Evolutionary conservation across 37 sponge, comb jelly and placozoan species (phyloP).

Genomic region (Oopsacas minuta): DNA sequence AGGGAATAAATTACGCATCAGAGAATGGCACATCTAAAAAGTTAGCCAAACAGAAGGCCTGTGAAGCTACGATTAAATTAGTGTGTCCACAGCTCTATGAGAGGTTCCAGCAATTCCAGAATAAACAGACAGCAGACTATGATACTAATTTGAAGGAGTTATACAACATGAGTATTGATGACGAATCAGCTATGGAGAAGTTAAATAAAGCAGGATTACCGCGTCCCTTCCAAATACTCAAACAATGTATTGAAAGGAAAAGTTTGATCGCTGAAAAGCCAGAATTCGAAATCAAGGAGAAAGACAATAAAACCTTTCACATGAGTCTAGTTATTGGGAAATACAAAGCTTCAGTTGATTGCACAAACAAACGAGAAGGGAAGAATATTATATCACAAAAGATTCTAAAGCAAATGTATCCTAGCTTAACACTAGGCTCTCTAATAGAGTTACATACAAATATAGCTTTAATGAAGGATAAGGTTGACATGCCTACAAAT

Average conservation of each 20-base stretch:
- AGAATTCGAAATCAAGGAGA: background rate
- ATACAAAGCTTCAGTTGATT: background rate
- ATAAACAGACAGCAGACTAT: background rate
- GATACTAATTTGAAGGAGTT: slow-evolving; percentile 22
- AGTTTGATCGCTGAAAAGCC: background rate
- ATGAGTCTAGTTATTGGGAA: background rate
- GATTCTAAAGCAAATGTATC: slow-evolving; percentile 8
- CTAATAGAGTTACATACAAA: background rate
- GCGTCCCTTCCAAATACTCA: slow-evolving; percentile 32
- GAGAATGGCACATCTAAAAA: slow-evolving; percentile 30
- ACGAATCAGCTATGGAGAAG: slow-evolving; percentile 19
- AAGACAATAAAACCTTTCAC: background rate
- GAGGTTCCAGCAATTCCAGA: background rate
- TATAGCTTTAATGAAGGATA: background rate
- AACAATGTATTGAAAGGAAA: slow-evolving; percentile 27
- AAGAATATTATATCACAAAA: slow-evolving; percentile 3
- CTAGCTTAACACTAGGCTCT: background rate
- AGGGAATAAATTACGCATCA: slow-evolving; percentile 23
- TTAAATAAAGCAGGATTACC: slow-evolving; percentile 33
- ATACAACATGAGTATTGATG: slow-evolving; percentile 28
- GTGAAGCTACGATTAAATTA: background rate
- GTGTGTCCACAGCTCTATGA: background rate
- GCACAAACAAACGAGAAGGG: background rate
- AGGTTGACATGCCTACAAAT: background rate
- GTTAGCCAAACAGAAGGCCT: slow-evolving; percentile 33